Conservation (phyloP, 2,797 vertebrate genomes). For the Syngnathus acus region DNA sequence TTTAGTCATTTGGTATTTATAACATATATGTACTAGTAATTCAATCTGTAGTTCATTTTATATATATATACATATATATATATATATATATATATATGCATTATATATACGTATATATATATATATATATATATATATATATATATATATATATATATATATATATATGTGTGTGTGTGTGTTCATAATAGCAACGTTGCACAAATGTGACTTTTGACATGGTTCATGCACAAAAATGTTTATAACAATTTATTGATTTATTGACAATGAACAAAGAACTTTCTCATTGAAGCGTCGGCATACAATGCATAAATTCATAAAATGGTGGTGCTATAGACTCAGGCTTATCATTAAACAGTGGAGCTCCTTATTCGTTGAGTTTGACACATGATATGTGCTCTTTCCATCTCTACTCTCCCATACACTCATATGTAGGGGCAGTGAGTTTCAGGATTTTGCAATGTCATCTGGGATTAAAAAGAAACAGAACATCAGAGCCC, state of each 20-base stretch:
- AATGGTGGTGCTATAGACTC: conserved; percentile 10
- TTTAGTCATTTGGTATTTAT: conserved; percentile 68
- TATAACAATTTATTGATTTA: not conserved
- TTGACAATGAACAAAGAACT: conserved; percentile 1
- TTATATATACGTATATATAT: too few species aligned
- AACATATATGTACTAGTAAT: conserved; percentile 32
- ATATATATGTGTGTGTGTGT: too few species aligned
- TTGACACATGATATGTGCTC: conserved; percentile 62
- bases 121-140: too few species aligned
- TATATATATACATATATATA: too few species aligned
- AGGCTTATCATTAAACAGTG: conserved; percentile 47
- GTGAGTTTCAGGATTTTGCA: conserved; percentile 61
- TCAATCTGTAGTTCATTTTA: conserved; percentile 12
- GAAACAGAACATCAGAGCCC: conserved; percentile 60
- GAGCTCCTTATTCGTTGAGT: conserved; percentile 48
- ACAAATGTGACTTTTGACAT: not conserved
- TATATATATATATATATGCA: too few species aligned
- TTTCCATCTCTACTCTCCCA: conserved; percentile 47
- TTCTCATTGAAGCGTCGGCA: conserved; percentile 9
- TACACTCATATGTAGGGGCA: conserved; percentile 46
- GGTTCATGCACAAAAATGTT: not conserved
- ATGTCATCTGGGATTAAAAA: conserved; percentile 74
- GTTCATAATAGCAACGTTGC: too few species aligned
- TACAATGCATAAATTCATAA: conserved; percentile 31
- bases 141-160: too few species aligned